phyloP scores from a whole-genome alignment of 2,797 vertebrate genomes.

The Rhodeus uyekii region DNA sequence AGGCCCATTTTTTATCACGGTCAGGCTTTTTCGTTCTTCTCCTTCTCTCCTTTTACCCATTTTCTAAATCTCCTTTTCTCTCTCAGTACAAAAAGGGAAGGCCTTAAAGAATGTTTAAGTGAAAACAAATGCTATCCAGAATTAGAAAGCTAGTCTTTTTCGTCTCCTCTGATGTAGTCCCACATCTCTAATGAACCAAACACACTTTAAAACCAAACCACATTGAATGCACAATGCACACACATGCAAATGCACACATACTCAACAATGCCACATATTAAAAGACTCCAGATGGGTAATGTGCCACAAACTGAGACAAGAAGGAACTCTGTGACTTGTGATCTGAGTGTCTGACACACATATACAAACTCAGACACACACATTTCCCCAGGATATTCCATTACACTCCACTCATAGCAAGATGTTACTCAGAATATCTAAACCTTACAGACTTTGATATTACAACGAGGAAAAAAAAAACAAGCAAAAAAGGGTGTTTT shows the following conservation, averaged over 20 bases:
- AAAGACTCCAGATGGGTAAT: constrained; percentile 51
- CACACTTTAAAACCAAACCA: constrained; percentile 25
- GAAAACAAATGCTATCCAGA: constrained; percentile 75
- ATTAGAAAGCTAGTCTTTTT: constrained; percentile 68
- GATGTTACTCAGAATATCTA: background rate
- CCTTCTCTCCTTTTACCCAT: background rate
- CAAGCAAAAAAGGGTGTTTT: no score
- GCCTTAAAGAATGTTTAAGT: constrained; percentile 70
- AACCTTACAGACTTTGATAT: background rate
- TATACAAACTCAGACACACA: constrained; percentile 13
- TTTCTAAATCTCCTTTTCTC: constrained; percentile 16
- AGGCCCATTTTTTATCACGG: constrained; percentile 3
- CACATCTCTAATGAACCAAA: constrained; percentile 45
- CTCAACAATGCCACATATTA: constrained; percentile 57
- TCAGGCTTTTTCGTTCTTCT: background rate
- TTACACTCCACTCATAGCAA: background rate
- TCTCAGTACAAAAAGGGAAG: constrained; percentile 37
- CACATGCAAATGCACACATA: constrained; percentile 41
- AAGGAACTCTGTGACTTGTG: constrained; percentile 23
- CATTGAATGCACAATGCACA: constrained; percentile 31
- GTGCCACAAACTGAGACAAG: constrained; percentile 25
- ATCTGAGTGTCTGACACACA: constrained; percentile 34
- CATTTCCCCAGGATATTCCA: constrained; percentile 40
- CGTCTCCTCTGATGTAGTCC: constrained; percentile 56
- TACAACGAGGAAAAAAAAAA: background rate